phyloP scores from a whole-genome alignment of 2,797 vertebrate species.

The Arrhamphus sclerolepis region DNA sequence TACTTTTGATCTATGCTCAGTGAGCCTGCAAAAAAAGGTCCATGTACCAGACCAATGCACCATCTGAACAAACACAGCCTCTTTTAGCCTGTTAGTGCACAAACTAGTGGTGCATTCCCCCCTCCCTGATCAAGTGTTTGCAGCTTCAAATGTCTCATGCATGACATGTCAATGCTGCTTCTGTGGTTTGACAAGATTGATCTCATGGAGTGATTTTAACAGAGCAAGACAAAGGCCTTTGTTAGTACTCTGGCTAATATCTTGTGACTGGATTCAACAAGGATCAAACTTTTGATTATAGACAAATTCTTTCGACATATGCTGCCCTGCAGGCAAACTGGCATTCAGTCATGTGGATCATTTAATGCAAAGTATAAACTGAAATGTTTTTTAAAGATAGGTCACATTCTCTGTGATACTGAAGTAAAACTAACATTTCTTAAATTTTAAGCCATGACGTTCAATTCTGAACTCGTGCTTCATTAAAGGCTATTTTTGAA shows the following conservation, averaged over 20 bases:
- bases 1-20: slow-evolving; percentile 52
- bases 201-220: no score
- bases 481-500: no score
- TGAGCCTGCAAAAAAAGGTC: slow-evolving; percentile 30
- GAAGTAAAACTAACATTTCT: no score
- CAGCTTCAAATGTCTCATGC: not conserved
- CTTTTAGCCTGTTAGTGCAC: slow-evolving; percentile 20
- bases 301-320: no score
- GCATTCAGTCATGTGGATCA: no score
- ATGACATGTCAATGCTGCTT: not conserved
- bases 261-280: not conserved
- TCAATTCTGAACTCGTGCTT: no score
- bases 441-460: no score
- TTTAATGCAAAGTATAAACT: no score
- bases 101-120: slow-evolving; percentile 9
- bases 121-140: not conserved
- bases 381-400: no score
- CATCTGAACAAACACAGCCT: slow-evolving; percentile 54
- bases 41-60: slow-evolving; percentile 19
- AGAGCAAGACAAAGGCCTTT: not conserved
- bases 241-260: no score
- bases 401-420: no score
- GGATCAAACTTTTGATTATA: not conserved
- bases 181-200: not conserved
- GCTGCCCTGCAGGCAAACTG: no score